These are phyloP conservation scores for Tryphoninae sp. DNA, from an alignment of 2,888 invertebrate species.

Conservation along the genomic window DNA sequence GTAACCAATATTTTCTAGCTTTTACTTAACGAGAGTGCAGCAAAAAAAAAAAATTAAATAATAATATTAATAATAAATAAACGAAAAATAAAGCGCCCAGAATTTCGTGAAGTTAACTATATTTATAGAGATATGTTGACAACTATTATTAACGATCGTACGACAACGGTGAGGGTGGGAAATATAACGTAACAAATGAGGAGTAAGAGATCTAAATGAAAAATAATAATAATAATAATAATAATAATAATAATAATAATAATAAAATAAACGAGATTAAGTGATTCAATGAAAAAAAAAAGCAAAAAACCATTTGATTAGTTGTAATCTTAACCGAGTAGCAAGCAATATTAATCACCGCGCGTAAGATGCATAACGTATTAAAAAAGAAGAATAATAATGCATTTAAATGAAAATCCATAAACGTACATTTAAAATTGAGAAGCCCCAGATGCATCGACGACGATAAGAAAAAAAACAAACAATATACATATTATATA, in stretches of 20 bases:
- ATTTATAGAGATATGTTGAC: slow-evolving; percentile 79
- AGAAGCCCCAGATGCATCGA: slow-evolving; percentile 10
- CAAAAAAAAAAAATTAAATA: slow-evolving; percentile 29
- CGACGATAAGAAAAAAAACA: slow-evolving; percentile 32
- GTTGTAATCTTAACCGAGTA: slow-evolving; percentile 66
- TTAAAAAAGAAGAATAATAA: slow-evolving; percentile 23
- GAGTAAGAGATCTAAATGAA: slow-evolving; percentile 17
- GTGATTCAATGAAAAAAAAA: slow-evolving; percentile 24
- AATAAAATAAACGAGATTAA: too few species aligned
- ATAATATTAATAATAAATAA: slow-evolving; percentile 49
- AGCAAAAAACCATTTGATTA: slow-evolving; percentile 48
- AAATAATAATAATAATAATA: not conserved
- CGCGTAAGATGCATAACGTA: slow-evolving; percentile 43
- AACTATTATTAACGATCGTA: slow-evolving; percentile 70
- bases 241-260: too few species aligned
- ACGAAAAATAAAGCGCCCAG: slow-evolving; percentile 52
- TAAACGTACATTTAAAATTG: slow-evolving; percentile 9
- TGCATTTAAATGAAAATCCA: slow-evolving; percentile 31
- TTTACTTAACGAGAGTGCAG: slow-evolving; percentile 73
- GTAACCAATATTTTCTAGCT: slow-evolving; percentile 78
- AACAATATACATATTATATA: slow-evolving; percentile 33
- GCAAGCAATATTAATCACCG: slow-evolving; percentile 69
- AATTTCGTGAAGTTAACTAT: slow-evolving; percentile 76
- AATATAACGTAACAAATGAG: slow-evolving; percentile 40
- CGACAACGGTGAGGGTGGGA: slow-evolving; percentile 54